A percentile compares a stretch with the other conserved stretches of the same genome.
These are phyloP conservation scores for Geodia barretti DNA, from an alignment of 37 sponge, comb jelly and placozoan species.

Conservation along the genomic window DNA sequence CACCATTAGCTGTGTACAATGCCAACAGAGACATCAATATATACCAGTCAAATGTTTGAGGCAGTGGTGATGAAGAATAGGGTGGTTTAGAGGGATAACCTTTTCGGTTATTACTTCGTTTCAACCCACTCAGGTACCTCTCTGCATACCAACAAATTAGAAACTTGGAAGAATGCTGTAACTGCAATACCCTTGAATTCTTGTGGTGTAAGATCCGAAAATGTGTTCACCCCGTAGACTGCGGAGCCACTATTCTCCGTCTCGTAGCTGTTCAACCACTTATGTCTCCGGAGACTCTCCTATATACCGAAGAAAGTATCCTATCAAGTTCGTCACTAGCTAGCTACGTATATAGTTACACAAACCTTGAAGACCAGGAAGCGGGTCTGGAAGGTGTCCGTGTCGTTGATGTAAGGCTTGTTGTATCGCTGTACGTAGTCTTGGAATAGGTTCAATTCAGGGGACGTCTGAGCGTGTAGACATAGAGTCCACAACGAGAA, in stretches of 20 bases:
- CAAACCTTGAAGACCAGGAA: slow-evolving; percentile 65
- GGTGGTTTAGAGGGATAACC: not conserved
- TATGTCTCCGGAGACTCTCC: slow-evolving; percentile 64
- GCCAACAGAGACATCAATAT: not conserved
- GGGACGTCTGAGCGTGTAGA: slow-evolving; percentile 11
- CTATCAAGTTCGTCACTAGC: not conserved
- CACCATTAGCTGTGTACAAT: not conserved
- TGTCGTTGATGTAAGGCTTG: slow-evolving; percentile 44
- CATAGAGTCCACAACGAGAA: not conserved
- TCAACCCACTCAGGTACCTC: not conserved
- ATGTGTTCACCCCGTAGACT: slow-evolving; percentile 78
- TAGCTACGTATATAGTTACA: not conserved
- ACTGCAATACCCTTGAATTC: slow-evolving; percentile 65
- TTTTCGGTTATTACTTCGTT: not conserved
- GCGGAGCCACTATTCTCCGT: slow-evolving; percentile 40
- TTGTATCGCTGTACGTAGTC: slow-evolving; percentile 31
- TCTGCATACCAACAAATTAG: not conserved
- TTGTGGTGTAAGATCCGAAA: slow-evolving; percentile 82
- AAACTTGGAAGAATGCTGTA: too few species aligned
- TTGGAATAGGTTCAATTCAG: slow-evolving; percentile 42
- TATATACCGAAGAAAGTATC: too few species aligned
- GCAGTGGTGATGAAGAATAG: not conserved
- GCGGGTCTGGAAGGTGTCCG: not conserved
- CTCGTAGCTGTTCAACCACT: slow-evolving; percentile 57
- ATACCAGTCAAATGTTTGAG: slow-evolving; percentile 25